Evolutionary conservation across 2,113 vertebrate species (phyloP).

Genomic region (Macrotis lagotis): DNA sequence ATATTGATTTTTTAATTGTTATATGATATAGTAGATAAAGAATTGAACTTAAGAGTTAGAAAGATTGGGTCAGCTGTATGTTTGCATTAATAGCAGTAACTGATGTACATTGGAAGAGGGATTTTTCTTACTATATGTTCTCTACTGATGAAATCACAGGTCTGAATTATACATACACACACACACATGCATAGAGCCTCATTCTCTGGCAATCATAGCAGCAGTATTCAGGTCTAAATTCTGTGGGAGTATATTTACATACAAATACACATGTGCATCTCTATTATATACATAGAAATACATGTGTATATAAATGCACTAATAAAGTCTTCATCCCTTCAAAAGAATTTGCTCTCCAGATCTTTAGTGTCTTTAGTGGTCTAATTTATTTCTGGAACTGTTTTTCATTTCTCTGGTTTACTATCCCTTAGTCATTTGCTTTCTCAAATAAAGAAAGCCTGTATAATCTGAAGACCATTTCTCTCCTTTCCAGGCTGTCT

Average conservation of each 20-base stretch:
- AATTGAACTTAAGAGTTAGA: not conserved
- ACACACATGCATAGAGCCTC: not conserved
- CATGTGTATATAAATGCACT: constrained; percentile 25
- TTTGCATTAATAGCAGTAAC: not conserved
- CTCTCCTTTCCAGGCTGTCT: constrained; percentile 42
- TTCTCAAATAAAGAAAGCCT: constrained; percentile 62
- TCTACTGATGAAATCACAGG: not conserved
- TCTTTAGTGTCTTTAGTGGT: constrained; percentile 44
- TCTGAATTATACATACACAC: not conserved
- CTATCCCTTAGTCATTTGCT: constrained; percentile 64
- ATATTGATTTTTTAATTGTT: not conserved
- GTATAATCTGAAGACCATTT: constrained; percentile 5
- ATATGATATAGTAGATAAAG: not conserved
- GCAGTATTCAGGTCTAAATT: not conserved
- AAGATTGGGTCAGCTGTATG: not conserved
- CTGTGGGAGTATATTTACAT: not conserved
- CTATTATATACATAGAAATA: not conserved
- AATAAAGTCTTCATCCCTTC: constrained; percentile 47
- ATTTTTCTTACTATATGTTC: not conserved
- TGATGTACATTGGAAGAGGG: not conserved
- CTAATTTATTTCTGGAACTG: constrained; percentile 66
- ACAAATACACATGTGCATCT: not conserved
- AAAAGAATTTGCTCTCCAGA: constrained; percentile 58
- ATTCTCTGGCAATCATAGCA: not conserved
- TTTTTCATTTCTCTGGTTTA: constrained; percentile 73